Evolutionary conservation across 53 echinoderm and acorn worm genomes (phyloP), one percentile per base, ranked within the genome.

Genomic region (Luidia sarsii): DNA sequence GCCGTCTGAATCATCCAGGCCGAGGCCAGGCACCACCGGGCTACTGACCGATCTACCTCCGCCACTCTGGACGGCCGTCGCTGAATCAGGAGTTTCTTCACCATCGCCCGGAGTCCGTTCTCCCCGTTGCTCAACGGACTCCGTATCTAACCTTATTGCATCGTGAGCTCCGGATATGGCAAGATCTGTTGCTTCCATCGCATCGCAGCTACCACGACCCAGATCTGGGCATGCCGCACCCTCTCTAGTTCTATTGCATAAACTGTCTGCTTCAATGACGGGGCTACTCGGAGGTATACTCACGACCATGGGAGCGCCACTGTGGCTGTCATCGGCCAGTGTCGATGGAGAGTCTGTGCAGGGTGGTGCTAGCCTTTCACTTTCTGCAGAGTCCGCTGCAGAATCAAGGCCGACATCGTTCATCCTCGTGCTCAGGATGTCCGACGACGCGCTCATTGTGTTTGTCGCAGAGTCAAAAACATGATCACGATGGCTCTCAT

Each of bases 61-160:
- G 11, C 41, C 11, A 41, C 11, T 41, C 41, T 7, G 14, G 15
- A 55, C 56, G 13, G 46, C 45, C n/a, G n/a, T n/a, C n/a, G n/a
- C n/a, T n/a, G n/a, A n/a, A n/a, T n/a, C n/a, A n/a, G 61, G 77
- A 45, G 32, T 59, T n/a, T 77, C 77, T 50, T 59, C 45, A 18
- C 77, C 77, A 33, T 77, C 77, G 56, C 61, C 77, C 19, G 77
- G 77, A 14, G 60, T 77, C 32, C 77, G 77, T 77, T 77, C 77
- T 18, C 60, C 32, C 1, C 7, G 43, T 30, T 31, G 77, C 30
- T 41, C 32, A n/a, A 61, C 4, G 38, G 56, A 21, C 5, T 72
- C 57, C 15, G 53, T 23, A 29, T 77, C 77, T 77, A 59, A 77
- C 19, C 30, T 77, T 77, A 77, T 77, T 77, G 77, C 61, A 61